Percentiles rank a stretch among this genome's conserved stretches.
Conservation (phyloP, 2,113 vertebrate species). For the Silurus meridionalis region DNA sequence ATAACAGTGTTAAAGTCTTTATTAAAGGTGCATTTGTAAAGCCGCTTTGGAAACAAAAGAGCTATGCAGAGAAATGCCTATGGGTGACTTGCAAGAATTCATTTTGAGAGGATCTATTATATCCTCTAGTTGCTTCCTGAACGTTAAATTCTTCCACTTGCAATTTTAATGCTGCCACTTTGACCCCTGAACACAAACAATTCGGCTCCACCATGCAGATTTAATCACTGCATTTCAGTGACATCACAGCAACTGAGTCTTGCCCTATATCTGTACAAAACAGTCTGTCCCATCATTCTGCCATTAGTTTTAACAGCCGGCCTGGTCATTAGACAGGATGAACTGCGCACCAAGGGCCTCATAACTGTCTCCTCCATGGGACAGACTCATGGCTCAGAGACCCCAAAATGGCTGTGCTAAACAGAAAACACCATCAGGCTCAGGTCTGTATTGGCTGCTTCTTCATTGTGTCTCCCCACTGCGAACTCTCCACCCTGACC, state of each 20-base stretch:
- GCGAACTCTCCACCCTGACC: constrained; percentile 28
- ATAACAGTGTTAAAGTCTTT: too few species aligned
- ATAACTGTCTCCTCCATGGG: constrained; percentile 29
- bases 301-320: constrained; percentile 33
- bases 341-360: constrained; percentile 7
- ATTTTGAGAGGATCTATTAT: not conserved
- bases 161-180: not conserved
- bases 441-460: constrained; percentile 25
- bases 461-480: constrained; percentile 16
- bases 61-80: not conserved
- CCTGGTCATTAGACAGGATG: constrained; percentile 30
- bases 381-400: constrained; percentile 23
- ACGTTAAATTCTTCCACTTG: not conserved
- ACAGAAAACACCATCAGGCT: not conserved
- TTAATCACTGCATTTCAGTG: constrained; percentile 5
- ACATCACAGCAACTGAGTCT: not conserved
- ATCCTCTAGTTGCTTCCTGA: not conserved
- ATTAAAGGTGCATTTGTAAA: not conserved
- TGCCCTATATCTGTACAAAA: not conserved
- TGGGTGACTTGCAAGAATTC: not conserved
- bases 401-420: not conserved
- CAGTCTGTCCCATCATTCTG: constrained; percentile 16
- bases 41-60: not conserved
- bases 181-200: constrained; percentile 19
- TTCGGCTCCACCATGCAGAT: not conserved